Evolutionary conservation across 2,113 vertebrate genomes (phyloP).

Genomic region (Cinclus mexicanus): DNA sequence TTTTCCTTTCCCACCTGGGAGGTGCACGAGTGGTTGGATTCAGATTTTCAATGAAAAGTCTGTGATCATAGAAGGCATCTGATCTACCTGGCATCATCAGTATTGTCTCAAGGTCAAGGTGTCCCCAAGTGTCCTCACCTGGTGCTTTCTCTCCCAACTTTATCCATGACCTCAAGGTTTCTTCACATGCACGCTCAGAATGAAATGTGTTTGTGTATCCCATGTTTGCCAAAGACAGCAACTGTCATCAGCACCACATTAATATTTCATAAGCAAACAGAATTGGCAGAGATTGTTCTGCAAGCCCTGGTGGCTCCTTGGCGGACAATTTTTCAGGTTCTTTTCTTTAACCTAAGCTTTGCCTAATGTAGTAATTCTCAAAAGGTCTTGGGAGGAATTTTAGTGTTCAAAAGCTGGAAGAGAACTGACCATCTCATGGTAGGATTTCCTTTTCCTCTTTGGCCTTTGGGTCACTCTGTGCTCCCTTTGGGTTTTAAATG

Average conservation of each 20-base stretch:
- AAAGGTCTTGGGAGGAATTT: neutral
- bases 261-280: neutral
- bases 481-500: conserved; percentile 20
- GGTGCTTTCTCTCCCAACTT: neutral
- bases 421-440: neutral
- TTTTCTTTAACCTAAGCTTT: neutral
- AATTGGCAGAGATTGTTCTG: neutral
- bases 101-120: neutral
- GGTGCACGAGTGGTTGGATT: neutral
- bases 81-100: neutral
- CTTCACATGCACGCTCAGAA: fast-evolving
- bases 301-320: neutral
- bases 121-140: neutral
- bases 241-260: neutral
- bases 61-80: neutral
- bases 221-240: neutral
- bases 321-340: neutral
- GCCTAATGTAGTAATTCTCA: neutral
- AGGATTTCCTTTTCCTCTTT: neutral
- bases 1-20: neutral
- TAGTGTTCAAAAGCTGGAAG: neutral
- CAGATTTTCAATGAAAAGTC: neutral
- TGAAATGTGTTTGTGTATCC: neutral
- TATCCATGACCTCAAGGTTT: neutral
- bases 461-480: neutral